These are phyloP conservation scores for Baronia brevicornis DNA, from an alignment of 2,888 invertebrate species.

Conservation along the genomic window DNA sequence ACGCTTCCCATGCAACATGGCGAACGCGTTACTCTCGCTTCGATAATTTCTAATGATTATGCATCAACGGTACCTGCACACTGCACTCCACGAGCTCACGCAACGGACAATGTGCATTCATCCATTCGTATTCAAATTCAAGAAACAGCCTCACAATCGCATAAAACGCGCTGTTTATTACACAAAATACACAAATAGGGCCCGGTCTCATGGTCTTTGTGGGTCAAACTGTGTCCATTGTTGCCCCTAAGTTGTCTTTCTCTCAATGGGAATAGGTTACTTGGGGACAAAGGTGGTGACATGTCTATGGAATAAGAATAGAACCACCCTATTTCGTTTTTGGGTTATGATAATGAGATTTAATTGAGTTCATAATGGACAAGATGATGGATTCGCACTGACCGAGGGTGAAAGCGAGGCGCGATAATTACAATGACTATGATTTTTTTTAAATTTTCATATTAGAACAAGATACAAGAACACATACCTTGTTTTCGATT, in stretches of 20 bases:
- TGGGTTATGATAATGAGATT: constrained; percentile 71
- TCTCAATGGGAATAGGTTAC: constrained; percentile 63
- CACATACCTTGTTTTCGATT: constrained; percentile 6
- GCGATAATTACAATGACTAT: constrained; percentile 60
- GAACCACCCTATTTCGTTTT: constrained; percentile 39
- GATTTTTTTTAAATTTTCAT: constrained; percentile 22
- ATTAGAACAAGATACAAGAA: constrained; percentile 11
- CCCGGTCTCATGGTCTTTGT: constrained; percentile 56
- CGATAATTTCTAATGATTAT: constrained; percentile 67
- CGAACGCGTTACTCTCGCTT: constrained; percentile 40
- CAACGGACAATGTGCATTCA: constrained; percentile 74
- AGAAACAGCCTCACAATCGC: constrained; percentile 54
- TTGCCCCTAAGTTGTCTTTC: constrained; percentile 62
- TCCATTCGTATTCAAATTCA: constrained; percentile 61
- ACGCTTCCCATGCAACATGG: constrained; percentile 53
- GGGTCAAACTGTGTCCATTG: constrained; percentile 68
- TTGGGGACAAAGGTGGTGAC: constrained; percentile 71
- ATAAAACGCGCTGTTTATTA: constrained; percentile 75
- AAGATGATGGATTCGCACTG: constrained; percentile 51
- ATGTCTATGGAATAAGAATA: constrained; percentile 51
- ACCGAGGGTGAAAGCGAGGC: constrained; percentile 35
- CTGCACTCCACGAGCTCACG: constrained; percentile 70
- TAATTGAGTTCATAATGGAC: constrained; percentile 74
- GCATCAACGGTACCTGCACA: constrained; percentile 63
- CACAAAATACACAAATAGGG: constrained; percentile 73